phyloP scores from a whole-genome alignment of 2,797 vertebrate species.

The Hippopotamyrus pictus region DNA sequence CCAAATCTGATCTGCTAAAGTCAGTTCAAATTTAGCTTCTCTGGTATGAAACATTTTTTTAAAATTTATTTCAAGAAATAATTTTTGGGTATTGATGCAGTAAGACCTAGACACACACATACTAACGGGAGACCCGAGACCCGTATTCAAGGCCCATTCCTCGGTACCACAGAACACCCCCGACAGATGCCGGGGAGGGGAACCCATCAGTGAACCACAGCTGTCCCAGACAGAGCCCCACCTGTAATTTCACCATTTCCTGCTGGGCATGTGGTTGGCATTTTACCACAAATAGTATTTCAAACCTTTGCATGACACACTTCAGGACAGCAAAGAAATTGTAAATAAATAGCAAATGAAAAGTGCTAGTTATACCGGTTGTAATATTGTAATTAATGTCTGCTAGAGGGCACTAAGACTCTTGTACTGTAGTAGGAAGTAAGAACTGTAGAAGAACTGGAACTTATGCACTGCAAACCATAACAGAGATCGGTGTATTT shows the following conservation, averaged over 20 bases:
- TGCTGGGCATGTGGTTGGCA: background rate
- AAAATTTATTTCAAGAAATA: constrained; percentile 37
- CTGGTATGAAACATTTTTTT: constrained; percentile 21
- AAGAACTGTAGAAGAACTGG: background rate
- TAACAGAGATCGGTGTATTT: background rate
- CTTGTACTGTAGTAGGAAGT: background rate
- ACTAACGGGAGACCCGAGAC: constrained; percentile 22
- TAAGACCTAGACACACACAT: constrained; percentile 31
- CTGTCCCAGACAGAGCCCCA: background rate
- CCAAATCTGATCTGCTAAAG: background rate
- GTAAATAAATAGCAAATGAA: background rate
- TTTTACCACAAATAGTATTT: background rate
- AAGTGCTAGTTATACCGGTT: background rate
- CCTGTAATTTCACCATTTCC: background rate
- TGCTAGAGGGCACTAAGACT: background rate
- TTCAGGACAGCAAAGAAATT: background rate
- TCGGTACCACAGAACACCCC: background rate
- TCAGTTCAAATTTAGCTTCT: constrained; percentile 20
- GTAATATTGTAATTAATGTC: background rate
- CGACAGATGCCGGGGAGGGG: background rate
- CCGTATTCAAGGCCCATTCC: constrained; percentile 9
- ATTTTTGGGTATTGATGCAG: constrained; percentile 34
- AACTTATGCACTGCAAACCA: background rate
- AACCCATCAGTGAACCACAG: background rate
- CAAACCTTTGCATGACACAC: background rate